These are phyloP conservation scores for Coptotermes formosanus DNA, from an alignment of 1,140 invertebrate genomes.

Conservation along the genomic window DNA sequence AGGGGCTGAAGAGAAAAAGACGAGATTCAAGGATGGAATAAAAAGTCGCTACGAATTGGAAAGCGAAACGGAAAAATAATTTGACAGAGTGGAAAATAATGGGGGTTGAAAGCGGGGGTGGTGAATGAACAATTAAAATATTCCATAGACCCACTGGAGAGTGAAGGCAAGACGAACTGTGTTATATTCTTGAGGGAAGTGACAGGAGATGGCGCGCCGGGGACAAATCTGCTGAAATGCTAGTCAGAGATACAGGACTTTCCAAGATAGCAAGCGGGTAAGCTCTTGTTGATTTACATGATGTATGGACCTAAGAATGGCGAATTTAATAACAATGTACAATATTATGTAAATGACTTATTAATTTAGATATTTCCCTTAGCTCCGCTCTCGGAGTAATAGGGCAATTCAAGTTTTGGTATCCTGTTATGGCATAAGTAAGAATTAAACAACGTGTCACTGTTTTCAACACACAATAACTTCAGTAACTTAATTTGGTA, in stretches of 20 bases:
- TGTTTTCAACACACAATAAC: too few relatives aligned
- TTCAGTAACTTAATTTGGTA: too few relatives aligned
- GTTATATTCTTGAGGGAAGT: not conserved
- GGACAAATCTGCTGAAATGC: not conserved
- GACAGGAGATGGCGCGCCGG: not conserved
- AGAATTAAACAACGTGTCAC: too few relatives aligned
- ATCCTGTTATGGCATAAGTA: too few relatives aligned
- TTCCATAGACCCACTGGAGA: constrained; percentile 3
- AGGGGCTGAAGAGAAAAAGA: not conserved
- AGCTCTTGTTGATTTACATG: too few relatives aligned
- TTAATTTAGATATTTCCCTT: too few relatives aligned
- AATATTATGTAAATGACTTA: too few relatives aligned
- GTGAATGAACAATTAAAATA: not conserved
- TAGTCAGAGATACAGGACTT: not conserved
- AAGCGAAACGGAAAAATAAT: constrained; percentile 16
- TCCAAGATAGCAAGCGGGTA: not conserved
- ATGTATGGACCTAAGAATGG: too few relatives aligned
- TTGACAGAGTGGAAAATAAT: constrained; percentile 2
- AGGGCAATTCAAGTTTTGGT: too few relatives aligned
- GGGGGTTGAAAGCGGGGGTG: not conserved
- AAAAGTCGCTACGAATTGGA: not conserved
- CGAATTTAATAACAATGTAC: too few relatives aligned
- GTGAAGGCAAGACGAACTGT: not conserved
- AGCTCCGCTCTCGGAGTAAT: too few relatives aligned
- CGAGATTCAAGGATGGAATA: not conserved